phyloP scores from a whole-genome alignment of 2,113 vertebrate species.

The Cololabis saira region DNA sequence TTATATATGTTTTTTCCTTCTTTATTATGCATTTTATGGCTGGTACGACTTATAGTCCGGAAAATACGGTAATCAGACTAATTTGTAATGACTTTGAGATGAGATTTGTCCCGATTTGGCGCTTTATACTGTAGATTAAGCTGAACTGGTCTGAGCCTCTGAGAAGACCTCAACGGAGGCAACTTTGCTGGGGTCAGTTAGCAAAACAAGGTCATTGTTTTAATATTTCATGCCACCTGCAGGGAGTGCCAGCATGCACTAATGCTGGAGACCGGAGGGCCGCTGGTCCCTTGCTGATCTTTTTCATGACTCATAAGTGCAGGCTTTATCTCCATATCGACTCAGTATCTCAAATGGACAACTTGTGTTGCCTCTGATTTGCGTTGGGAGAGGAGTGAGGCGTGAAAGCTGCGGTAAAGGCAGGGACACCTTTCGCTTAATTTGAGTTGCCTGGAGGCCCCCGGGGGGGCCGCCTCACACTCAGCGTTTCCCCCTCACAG shows the following conservation, averaged over 20 bases:
- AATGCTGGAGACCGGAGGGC: slow-evolving; percentile 86
- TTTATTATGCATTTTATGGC: too few species aligned
- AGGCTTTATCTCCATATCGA: slow-evolving; percentile 88
- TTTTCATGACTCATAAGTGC: slow-evolving; percentile 84
- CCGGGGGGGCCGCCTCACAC: slow-evolving; percentile 44
- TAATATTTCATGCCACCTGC: slow-evolving; percentile 90
- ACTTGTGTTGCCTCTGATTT: slow-evolving; percentile 89
- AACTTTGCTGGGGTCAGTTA: slow-evolving; percentile 81
- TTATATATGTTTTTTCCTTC: too few species aligned
- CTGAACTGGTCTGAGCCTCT: too few species aligned
- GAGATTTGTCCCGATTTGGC: too few species aligned
- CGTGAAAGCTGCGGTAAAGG: slow-evolving; percentile 83
- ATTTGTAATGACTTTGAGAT: too few species aligned
- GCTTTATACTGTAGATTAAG: too few species aligned
- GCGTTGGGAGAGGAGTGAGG: slow-evolving; percentile 87
- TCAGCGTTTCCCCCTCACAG: slow-evolving; percentile 48
- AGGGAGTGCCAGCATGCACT: slow-evolving; percentile 83
- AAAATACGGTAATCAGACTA: too few species aligned
- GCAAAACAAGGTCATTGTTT: slow-evolving; percentile 81
- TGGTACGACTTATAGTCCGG: too few species aligned
- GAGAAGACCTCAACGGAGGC: too few species aligned
- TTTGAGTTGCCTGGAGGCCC: slow-evolving; percentile 42
- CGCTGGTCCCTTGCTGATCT: slow-evolving; percentile 81
- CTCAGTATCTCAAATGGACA: slow-evolving; percentile 90
- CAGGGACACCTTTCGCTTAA: slow-evolving; percentile 71